These are phyloP conservation scores for Neocloeon triangulifer DNA, from an alignment of 1,140 invertebrate genomes.

Conservation along the genomic window DNA sequence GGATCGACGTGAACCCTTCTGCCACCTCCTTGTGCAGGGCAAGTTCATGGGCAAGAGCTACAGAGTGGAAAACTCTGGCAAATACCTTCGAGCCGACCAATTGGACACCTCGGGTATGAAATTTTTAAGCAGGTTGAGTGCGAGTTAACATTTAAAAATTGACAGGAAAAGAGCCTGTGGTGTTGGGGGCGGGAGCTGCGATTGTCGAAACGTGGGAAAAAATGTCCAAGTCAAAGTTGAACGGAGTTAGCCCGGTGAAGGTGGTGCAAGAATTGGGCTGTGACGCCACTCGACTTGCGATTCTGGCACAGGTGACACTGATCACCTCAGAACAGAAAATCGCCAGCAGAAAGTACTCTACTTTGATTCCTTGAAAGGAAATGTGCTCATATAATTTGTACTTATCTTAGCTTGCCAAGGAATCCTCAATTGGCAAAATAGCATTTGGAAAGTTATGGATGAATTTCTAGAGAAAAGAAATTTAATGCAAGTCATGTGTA, in stretches of 20 bases:
- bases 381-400: background rate
- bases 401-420: conserved; percentile 42
- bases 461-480: conserved; percentile 27
- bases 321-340: conserved; percentile 62
- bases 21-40: conserved; percentile 73
- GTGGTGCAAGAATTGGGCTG: conserved; percentile 62
- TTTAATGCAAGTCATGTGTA: no score
- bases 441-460: conserved; percentile 47
- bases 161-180: conserved; percentile 26
- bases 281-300: conserved; percentile 68
- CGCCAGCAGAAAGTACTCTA: conserved; percentile 60
- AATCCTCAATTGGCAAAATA: conserved; percentile 57
- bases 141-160: no score
- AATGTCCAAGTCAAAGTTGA: conserved; percentile 98
- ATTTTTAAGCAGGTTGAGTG: no score
- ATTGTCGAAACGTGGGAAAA: conserved; percentile 75
- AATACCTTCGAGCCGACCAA: conserved; percentile 52
- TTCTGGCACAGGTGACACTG: conserved; percentile 67
- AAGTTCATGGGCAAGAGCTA: conserved; percentile 88
- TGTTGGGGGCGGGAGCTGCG: conserved; percentile 36
- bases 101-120: conserved; percentile 33
- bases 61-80: conserved; percentile 44
- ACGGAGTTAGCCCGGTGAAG: conserved; percentile 86
- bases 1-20: conserved; percentile 68
- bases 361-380: no score